These are phyloP conservation scores for Ophion ventricosus DNA, from an alignment of 2,888 invertebrate genomes.

Conservation along the genomic window DNA sequence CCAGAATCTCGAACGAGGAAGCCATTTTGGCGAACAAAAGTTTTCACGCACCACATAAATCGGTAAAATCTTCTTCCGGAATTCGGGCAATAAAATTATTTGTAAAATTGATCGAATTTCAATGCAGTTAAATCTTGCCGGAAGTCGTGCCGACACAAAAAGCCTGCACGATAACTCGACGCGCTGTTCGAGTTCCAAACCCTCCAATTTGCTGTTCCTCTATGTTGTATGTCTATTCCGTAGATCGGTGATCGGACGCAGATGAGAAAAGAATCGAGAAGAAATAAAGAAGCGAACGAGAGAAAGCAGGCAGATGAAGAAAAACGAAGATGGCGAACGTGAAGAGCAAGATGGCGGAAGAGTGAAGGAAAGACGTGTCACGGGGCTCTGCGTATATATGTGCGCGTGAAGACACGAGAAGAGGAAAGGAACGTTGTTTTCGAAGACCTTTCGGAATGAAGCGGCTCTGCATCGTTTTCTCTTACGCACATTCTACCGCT, in stretches of 20 bases:
- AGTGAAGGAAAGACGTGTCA: slow-evolving; percentile 27
- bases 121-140: too few relatives aligned
- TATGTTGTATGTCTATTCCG: too few relatives aligned
- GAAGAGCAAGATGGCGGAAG: slow-evolving; percentile 24
- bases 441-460: slow-evolving; percentile 43
- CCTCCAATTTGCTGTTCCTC: too few relatives aligned
- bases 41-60: too few relatives aligned
- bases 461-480: slow-evolving; percentile 34
- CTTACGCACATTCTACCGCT: slow-evolving; percentile 19
- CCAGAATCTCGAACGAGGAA: background rate
- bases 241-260: too few relatives aligned
- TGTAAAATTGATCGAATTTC: too few relatives aligned
- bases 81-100: too few relatives aligned
- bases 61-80: too few relatives aligned
- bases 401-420: slow-evolving; percentile 23
- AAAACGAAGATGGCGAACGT: background rate
- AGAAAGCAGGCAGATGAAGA: slow-evolving; percentile 8
- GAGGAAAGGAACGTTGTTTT: slow-evolving; percentile 49
- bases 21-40: background rate
- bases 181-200: too few relatives aligned
- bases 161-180: too few relatives aligned
- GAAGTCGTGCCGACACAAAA: too few relatives aligned
- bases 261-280: slow-evolving; percentile 26
- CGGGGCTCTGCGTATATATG: slow-evolving; percentile 17
- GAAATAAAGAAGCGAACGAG: slow-evolving; percentile 16